Evolutionary conservation across 2,888 invertebrate genomes (phyloP).

Genomic region (Acleris laterana): DNA sequence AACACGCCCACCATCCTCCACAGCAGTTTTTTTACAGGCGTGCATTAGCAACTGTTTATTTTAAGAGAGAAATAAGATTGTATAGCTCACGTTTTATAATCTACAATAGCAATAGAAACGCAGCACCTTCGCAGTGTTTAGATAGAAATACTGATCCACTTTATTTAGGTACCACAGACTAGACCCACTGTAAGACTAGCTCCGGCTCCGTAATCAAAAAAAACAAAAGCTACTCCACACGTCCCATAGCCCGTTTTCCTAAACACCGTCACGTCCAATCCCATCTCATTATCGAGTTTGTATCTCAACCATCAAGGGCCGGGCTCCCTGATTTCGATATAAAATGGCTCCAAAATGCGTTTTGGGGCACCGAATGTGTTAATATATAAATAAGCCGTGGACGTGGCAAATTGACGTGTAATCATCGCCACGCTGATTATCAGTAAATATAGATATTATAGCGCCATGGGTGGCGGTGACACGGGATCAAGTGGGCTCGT

Average conservation of each 20-base stretch:
- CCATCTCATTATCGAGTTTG: slow-evolving; percentile 78
- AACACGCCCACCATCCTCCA: too few relatives aligned
- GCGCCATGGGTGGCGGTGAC: slow-evolving; percentile 49
- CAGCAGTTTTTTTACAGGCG: too few relatives aligned
- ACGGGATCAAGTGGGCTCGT: slow-evolving; percentile 16
- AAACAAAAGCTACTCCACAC: slow-evolving; percentile 45
- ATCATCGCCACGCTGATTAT: slow-evolving; percentile 74
- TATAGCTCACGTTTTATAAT: too few relatives aligned
- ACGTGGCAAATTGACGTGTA: slow-evolving; percentile 78
- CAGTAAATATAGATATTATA: slow-evolving; percentile 79
- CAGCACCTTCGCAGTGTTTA: too few relatives aligned
- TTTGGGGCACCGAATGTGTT: slow-evolving; percentile 41
- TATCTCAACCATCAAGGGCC: slow-evolving; percentile 39
- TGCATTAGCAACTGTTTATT: too few relatives aligned
- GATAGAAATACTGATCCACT: too few relatives aligned
- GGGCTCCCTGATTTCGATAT: too few relatives aligned
- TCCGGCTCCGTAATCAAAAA: neutral
- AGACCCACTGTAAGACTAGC: too few relatives aligned
- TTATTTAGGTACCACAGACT: too few relatives aligned
- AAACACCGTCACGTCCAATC: slow-evolving; percentile 62
- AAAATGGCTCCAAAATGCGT: too few relatives aligned
- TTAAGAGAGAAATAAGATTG: too few relatives aligned
- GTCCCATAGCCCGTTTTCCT: slow-evolving; percentile 40
- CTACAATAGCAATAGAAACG: too few relatives aligned
- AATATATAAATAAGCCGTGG: slow-evolving; percentile 78